Evolutionary conservation across 2,113 vertebrate genomes (phyloP).

Genomic region (Ailurus styani): DNA sequence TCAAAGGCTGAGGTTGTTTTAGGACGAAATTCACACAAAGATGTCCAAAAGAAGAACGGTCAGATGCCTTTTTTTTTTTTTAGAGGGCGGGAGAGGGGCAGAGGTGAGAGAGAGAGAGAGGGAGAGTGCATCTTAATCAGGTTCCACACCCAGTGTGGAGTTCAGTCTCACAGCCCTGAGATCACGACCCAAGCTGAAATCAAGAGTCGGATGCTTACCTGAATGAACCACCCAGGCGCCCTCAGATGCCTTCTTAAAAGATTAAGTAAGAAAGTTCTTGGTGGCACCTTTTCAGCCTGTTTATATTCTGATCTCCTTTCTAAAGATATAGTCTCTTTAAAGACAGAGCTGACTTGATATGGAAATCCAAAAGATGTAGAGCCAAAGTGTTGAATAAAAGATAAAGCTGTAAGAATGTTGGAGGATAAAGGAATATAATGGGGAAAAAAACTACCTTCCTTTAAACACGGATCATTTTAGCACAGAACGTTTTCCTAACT

Average conservation of each 20-base stretch:
- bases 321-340: background rate
- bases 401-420: background rate
- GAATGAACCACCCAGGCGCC: background rate
- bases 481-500: background rate
- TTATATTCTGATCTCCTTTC: conserved; percentile 6
- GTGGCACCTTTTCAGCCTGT: background rate
- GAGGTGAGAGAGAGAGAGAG: background rate
- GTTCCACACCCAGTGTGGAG: background rate
- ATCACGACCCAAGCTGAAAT: background rate
- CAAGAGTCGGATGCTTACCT: background rate
- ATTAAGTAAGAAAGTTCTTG: background rate
- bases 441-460: background rate
- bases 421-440: background rate
- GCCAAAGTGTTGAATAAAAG: background rate
- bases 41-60: background rate
- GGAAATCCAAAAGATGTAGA: background rate
- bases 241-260: background rate
- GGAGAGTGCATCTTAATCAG: background rate
- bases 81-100: background rate
- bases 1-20: background rate
- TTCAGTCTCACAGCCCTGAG: background rate
- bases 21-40: background rate
- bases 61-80: background rate
- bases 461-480: background rate
- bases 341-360: background rate